Percentiles rank a stretch among this genome's conserved stretches.
These are phyloP conservation scores for Aphodius granarius DNA, from an alignment of 2,888 invertebrate genomes.

Conservation along the genomic window DNA sequence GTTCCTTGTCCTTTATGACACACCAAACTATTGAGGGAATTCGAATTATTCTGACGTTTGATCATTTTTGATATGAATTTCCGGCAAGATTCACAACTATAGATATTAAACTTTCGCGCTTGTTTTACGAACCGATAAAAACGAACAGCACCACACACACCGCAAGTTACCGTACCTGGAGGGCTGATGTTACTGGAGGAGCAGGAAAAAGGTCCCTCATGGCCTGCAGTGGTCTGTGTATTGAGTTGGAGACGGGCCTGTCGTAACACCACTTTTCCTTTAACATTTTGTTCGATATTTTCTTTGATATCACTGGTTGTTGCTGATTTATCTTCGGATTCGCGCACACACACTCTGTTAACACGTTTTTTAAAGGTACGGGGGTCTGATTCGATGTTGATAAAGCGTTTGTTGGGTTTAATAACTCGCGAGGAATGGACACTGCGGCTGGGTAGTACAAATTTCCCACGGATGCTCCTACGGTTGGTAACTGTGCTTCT, in stretches of 20 bases:
- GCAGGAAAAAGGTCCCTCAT: conserved; percentile 71
- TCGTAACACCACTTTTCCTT: conserved; percentile 70
- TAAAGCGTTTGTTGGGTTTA: conserved; percentile 84
- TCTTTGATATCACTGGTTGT: conserved; percentile 51
- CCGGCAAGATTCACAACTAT: conserved; percentile 83
- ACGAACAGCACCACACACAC: conserved; percentile 77
- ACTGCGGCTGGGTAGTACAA: conserved; percentile 79
- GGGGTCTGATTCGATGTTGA: conserved; percentile 61
- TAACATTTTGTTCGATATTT: conserved; percentile 47
- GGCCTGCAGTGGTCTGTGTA: conserved; percentile 50
- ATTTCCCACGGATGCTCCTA: conserved; percentile 56
- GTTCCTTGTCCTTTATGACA: conserved; percentile 73
- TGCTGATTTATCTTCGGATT: conserved; percentile 50
- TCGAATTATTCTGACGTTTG: conserved; percentile 59
- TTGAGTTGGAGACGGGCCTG: conserved; percentile 69
- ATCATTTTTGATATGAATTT: conserved; percentile 85
- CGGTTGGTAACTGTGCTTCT: conserved; percentile 32
- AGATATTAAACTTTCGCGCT: conserved; percentile 81
- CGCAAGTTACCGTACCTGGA: conserved; percentile 72
- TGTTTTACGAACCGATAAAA: conserved; percentile 77
- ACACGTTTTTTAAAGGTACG: conserved; percentile 48
- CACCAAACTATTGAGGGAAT: conserved; percentile 55
- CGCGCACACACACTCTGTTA: conserved; percentile 36
- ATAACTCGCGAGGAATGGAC: conserved; percentile 84
- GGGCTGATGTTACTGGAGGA: conserved; percentile 55